A percentile compares a stretch with the other conserved stretches of the same genome.
Conservation (phyloP, 2,797 vertebrate genomes). For the Thalassophryne amazonica region DNA sequence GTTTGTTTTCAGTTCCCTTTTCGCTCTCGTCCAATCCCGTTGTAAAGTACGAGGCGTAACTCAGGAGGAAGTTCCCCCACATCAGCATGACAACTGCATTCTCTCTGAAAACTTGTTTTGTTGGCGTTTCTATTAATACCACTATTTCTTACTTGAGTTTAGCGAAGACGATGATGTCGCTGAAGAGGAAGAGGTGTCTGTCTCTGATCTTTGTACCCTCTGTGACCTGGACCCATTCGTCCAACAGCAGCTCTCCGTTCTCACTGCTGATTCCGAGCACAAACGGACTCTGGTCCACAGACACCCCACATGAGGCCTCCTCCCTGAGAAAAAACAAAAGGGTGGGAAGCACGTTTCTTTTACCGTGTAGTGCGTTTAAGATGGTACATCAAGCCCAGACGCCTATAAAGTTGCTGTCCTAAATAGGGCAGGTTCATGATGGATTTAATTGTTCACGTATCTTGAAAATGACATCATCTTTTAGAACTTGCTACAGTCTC, state of each 20-base stretch:
- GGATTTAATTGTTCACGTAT: too few relatives aligned
- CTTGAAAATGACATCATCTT: too few relatives aligned
- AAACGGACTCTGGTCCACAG: conserved; percentile 75
- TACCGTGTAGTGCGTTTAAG: too few relatives aligned
- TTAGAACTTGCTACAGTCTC: too few relatives aligned
- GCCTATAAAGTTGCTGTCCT: too few relatives aligned
- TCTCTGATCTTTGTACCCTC: conserved; percentile 69
- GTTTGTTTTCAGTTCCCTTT: conserved; percentile 49
- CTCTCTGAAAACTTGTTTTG: neutral
- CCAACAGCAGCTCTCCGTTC: conserved; percentile 70
- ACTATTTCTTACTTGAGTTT: conserved; percentile 73
- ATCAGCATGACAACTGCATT: neutral
- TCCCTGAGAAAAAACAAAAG: conserved; percentile 59
- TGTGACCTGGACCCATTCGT: conserved; percentile 67
- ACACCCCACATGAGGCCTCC: conserved; percentile 53
- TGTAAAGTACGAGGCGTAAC: neutral
- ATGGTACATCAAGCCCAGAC: too few relatives aligned
- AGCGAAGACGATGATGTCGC: conserved; percentile 67
- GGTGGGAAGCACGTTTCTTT: neutral
- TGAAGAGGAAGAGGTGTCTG: conserved; percentile 78
- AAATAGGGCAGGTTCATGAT: too few relatives aligned
- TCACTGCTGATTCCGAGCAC: conserved; percentile 71
- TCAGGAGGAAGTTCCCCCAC: neutral
- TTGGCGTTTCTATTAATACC: neutral
- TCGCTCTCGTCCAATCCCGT: conserved; percentile 11